A percentile compares a stretch with the other conserved stretches of the same genome.
Conservation (phyloP, 2,113 vertebrate species). For the Alethe diademata region DNA sequence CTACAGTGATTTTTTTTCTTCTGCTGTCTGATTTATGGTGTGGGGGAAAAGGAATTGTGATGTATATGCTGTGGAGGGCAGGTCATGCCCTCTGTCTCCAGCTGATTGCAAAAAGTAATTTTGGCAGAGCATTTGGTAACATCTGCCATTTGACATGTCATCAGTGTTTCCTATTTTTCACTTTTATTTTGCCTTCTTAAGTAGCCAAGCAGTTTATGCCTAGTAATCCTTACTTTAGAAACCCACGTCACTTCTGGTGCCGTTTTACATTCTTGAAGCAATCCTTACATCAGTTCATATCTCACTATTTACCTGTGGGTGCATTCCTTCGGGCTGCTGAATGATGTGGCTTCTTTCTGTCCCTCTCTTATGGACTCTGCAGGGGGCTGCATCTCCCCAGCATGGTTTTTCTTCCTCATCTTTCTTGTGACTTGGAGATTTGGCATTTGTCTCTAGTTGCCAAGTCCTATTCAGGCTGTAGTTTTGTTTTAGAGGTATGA, state of each 20-base stretch:
- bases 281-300: neutral
- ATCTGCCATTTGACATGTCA: fast-evolving
- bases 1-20: neutral
- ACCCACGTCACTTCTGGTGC: neutral
- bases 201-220: neutral
- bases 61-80: neutral
- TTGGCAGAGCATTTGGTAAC: neutral
- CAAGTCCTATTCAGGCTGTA: neutral
- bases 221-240: neutral
- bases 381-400: neutral
- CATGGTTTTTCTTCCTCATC: neutral
- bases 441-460: neutral
- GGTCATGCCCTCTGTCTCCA: neutral
- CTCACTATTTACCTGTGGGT: neutral
- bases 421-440: neutral
- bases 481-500: neutral
- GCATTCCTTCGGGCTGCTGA: neutral
- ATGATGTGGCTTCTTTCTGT: neutral
- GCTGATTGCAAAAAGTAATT: neutral
- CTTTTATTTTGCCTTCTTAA: neutral
- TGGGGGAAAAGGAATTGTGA: neutral
- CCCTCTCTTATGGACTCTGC: neutral
- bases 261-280: neutral
- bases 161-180: neutral
- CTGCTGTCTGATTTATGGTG: neutral